Evolutionary conservation across 2,888 invertebrate species (phyloP), one percentile per base, ranked within the genome.

Genomic region (Keiferia lycopersicella): DNA sequence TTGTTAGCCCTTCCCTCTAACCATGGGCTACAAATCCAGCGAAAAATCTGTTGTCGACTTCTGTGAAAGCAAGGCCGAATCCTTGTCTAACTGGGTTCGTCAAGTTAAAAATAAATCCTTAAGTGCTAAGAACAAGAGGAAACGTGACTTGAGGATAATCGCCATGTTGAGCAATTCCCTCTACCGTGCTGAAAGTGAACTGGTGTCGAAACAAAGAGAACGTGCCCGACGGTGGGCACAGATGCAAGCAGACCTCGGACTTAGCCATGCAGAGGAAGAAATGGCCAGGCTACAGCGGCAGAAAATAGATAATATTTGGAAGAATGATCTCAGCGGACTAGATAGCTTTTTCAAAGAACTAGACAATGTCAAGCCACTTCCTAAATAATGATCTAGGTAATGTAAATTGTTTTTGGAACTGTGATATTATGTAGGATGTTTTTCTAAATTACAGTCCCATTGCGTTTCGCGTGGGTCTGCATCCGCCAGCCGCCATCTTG

Each of bases 311-410:
- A 83, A 83, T 77, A 72, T 91, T 76, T 92, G 92, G 92, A 91
- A 91, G 86, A 92, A 93, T 79, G 94, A 94, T 83, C 88, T 94
- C 78, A 92, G 92, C 81, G 94, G 94, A 74, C 81, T 95, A 81
- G 93, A 95, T 86, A 91, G 87, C 77, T 95, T 95, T 84, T 94
- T 95, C 92, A 92, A 90, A 72, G 92, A 94, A 83, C 84, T 95
- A 78, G 93, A 93, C 77, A 90, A 88, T 81, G 91, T 94, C 70
- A 94, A 94, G 75, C 92, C 92, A 70, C 67, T 83, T 72, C 74
- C 79, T 71, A 81, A 74, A 70, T 81, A 80, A 77, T 69, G n/a
- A 64, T 58, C 71, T 87, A 89, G 86, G 84, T 85, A 86, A 84
- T 73, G 84, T 87, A 82, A 78, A 75, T 71, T 80, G 18, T 80